These are phyloP conservation scores for Antrozous pallidus DNA, from an alignment of 2,797 vertebrate species.

Conservation along the genomic window DNA sequence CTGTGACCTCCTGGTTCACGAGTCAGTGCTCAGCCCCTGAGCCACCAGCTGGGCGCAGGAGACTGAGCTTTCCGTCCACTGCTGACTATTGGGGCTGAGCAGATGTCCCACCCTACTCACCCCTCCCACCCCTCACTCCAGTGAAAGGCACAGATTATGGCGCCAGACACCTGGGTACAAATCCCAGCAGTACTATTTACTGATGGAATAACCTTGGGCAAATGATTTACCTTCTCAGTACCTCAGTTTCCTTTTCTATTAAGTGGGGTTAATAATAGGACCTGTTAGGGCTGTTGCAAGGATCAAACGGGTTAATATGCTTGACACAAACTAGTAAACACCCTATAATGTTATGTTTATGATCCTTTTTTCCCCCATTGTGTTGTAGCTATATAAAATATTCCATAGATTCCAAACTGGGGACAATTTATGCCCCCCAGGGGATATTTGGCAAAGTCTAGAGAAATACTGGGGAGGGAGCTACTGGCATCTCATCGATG, in stretches of 20 bases:
- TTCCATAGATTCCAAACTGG: neutral
- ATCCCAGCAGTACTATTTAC: neutral
- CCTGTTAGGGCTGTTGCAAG: neutral
- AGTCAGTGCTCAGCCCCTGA: no score
- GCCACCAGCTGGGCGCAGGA: no score
- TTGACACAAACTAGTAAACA: neutral
- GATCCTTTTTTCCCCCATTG: neutral
- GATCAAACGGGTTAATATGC: neutral
- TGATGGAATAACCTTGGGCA: neutral
- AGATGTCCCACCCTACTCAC: neutral
- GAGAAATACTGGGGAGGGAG: neutral
- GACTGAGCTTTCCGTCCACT: neutral
- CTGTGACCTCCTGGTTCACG: no score
- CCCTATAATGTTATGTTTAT: neutral
- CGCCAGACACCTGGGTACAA: neutral
- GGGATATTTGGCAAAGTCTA: neutral
- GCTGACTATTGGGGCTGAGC: neutral
- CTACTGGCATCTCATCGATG: neutral
- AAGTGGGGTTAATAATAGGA: neutral
- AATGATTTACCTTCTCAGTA: neutral
- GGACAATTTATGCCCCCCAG: neutral
- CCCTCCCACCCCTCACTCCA: no score
- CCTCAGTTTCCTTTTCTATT: neutral
- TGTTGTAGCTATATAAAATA: rapidly evolving
- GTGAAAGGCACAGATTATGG: neutral